Percentiles rank a stretch among this genome's conserved stretches.
Evolutionary conservation across 2,113 vertebrate genomes (phyloP).

Genomic region (Sylvia atricapilla): DNA sequence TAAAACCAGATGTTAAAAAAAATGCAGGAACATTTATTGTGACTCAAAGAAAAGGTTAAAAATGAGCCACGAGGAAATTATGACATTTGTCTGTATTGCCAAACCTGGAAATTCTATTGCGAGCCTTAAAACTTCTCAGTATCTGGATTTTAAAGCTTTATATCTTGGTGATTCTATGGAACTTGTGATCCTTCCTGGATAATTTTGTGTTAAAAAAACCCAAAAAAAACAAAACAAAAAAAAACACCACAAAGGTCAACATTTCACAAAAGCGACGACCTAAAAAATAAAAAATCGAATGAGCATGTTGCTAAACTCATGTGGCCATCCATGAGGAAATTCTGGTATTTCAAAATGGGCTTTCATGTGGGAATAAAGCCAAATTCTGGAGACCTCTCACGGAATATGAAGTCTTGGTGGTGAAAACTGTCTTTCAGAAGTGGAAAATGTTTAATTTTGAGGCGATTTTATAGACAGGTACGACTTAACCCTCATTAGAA

Average conservation of each 20-base stretch:
- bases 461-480: background rate
- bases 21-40: background rate
- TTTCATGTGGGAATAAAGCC: rapidly evolving
- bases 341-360: background rate
- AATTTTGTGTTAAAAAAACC: background rate
- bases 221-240: background rate
- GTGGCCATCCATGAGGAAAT: background rate
- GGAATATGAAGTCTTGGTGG: background rate
- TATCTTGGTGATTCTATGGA: background rate
- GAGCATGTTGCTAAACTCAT: background rate
- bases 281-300: background rate
- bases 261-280: background rate
- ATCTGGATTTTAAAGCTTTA: background rate
- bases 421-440: background rate
- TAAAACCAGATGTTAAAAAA: background rate
- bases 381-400: background rate
- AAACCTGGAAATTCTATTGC: constrained; percentile 16
- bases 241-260: background rate
- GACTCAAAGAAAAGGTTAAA: constrained; percentile 51
- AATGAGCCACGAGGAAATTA: constrained; percentile 49
- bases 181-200: background rate
- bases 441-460: background rate
- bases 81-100: background rate
- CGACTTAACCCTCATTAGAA: background rate
- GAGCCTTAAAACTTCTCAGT: background rate